Conservation (phyloP, 2,113 vertebrate genomes). For the Notarius quadriscutis region DNA sequence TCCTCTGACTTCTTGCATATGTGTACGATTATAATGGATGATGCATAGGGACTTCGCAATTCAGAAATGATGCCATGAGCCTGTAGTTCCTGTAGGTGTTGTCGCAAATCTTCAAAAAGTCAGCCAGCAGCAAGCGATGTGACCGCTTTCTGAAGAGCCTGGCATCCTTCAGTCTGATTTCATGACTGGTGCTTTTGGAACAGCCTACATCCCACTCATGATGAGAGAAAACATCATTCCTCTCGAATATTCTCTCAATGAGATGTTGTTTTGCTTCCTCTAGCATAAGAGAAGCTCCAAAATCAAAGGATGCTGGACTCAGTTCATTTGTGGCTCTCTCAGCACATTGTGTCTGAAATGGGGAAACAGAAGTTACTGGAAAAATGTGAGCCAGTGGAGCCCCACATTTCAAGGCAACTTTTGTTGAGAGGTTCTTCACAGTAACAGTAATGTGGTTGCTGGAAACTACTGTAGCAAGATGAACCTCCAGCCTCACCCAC, state of each 20-base stretch:
- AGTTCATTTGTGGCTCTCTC: too few species aligned
- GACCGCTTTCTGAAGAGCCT: constrained; percentile 36
- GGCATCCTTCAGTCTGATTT: constrained; percentile 35
- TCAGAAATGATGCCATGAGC: neutral
- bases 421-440: too few species aligned
- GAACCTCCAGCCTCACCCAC: too few species aligned
- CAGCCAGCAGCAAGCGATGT: neutral
- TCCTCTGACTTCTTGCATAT: neutral
- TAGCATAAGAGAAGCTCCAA: constrained; percentile 33
- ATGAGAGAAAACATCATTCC: constrained; percentile 31
- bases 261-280: constrained; percentile 13
- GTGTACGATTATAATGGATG: neutral
- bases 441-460: too few species aligned
- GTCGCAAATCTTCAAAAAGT: constrained; percentile 23
- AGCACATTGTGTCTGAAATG: too few species aligned
- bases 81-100: constrained; percentile 28
- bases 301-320: neutral
- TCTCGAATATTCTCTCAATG: constrained; percentile 23
- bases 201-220: constrained; percentile 41
- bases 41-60: neutral
- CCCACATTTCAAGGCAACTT: too few species aligned
- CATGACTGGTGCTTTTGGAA: constrained; percentile 37
- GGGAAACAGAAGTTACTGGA: too few species aligned
- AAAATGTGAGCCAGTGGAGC: too few species aligned
- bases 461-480: too few species aligned